Base-by-base conservation (phyloP, 2,888 invertebrate species). In the Lithophane leautieri region DNA sequence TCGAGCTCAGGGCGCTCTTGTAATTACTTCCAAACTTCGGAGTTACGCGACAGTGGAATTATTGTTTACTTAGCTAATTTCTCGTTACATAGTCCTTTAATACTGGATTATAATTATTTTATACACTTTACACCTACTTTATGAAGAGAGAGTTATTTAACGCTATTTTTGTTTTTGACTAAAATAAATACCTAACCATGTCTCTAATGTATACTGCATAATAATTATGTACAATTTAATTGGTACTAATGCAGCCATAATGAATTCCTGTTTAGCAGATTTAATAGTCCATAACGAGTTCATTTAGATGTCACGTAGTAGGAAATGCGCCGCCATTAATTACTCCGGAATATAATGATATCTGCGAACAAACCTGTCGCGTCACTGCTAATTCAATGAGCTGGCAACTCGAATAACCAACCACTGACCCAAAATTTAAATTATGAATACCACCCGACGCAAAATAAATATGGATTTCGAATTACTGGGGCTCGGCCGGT, bases 21-120 rank as follows among this genome's bases (percentile, higher is more conserved):
- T 88, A 89, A 89, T 89, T 85, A 86, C 82, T 89, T 89, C 68
- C 62, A 56, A 84, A 87, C 81, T 86, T 76, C 62, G 34, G 62
- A 85, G 70, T 75, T 78, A 67, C 73, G 44, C 73, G 67, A 54
- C 34, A 4, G 62, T 54, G 72, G 34, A 81, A 81, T 81, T 84
- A 83, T 77, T 83, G 85, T 88, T 88, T 88, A 79, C 84, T 74
- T 58, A 69, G 52, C 34, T 62, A 73, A 84, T 81, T 81, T 77
- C 76, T 77, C 62, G 34, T 63, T 68, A 67, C 34, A 54, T 52
- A 56, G 50, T 66, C 25, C 28, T n/a, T 28, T n/a, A 40, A 71
- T 73, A 66, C n/a, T 58, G 34, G 58, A 56, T 61, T 71, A 67
- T 69, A 60, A 34, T 50, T 28, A 19, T 34, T 76, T 19, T 19